Evolutionary conservation across 2,113 vertebrate genomes (phyloP), one percentile per base, ranked within the genome.

Genomic region (Nesospiza acunhae): DNA sequence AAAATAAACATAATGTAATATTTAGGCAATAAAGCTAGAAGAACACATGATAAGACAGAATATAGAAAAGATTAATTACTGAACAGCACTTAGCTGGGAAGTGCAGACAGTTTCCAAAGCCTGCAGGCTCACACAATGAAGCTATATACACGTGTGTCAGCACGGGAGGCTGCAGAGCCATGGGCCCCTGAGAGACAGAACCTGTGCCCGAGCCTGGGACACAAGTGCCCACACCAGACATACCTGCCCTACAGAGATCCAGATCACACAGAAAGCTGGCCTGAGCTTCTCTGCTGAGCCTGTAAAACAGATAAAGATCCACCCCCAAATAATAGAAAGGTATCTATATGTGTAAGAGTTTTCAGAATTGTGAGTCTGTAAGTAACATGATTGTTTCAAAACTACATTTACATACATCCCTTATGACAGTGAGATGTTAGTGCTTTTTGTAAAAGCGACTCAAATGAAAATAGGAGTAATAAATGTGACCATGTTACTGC

Each of bases 341-440:
- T 81, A 47, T 50, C 74, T 91, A 9, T 69, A 89, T 66, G 35
- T 42, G 28, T 74, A 81, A 81, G 80, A 59, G 27, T 56, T 84
- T 82, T 87, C 87, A 91, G 69, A 60, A 67, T 41, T 82, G 74
- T 52, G 81, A n/a, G 35, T 81, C 85, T 63, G 35, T 81, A 87
- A 17, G 42, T 46, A 75, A 42, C 23, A 60, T 19, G 19, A 22
- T 15, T 74, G 23, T 42, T 81, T 67, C 46, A 81, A 63, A 67
- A 46, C 42, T 53, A 74, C 50, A 16, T 47, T 82, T 30, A 30
- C 23, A 20, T 44, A 28, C 24, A 70, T 37, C 30, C 28, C 24
- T 53, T 53, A 30, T 9, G 20, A 66, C 26, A 62, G 50, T 39
- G 79, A 91, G 52, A 72, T 35, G 30, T 22, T 23, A 26, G 23